phyloP scores from a whole-genome alignment of 2,113 vertebrate species.

The Pomatostomus ruficeps region DNA sequence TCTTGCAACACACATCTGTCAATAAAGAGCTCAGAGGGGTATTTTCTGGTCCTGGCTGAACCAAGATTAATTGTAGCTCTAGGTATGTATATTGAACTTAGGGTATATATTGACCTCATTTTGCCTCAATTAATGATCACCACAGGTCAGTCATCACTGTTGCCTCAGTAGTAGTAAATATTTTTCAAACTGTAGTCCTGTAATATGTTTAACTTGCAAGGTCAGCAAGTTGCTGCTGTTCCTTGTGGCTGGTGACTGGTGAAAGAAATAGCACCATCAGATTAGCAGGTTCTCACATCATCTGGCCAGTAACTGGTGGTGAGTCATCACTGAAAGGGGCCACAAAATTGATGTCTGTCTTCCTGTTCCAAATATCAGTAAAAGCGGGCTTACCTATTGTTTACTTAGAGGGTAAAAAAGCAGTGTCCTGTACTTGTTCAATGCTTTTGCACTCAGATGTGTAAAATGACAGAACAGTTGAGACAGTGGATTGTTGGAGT shows the following conservation, averaged over 20 bases:
- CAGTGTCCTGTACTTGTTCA: background rate
- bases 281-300: background rate
- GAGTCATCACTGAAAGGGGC: background rate
- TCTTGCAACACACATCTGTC: background rate
- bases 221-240: background rate
- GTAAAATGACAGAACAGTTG: background rate
- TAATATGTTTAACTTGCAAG: background rate
- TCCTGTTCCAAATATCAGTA: background rate
- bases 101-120: background rate
- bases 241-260: background rate
- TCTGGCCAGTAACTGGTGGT: background rate
- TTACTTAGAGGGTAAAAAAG: background rate
- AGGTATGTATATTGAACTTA: constrained; percentile 3
- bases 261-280: background rate
- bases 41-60: background rate
- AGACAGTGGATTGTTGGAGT: background rate
- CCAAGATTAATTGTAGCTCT: background rate
- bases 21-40: background rate
- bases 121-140: constrained; percentile 12
- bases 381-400: background rate
- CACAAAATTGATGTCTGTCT: background rate
- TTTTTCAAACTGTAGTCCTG: background rate
- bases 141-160: background rate
- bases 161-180: background rate
- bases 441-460: background rate